Conservation (phyloP, 2,797 vertebrate species). For the Yasuhikotakia modesta region DNA sequence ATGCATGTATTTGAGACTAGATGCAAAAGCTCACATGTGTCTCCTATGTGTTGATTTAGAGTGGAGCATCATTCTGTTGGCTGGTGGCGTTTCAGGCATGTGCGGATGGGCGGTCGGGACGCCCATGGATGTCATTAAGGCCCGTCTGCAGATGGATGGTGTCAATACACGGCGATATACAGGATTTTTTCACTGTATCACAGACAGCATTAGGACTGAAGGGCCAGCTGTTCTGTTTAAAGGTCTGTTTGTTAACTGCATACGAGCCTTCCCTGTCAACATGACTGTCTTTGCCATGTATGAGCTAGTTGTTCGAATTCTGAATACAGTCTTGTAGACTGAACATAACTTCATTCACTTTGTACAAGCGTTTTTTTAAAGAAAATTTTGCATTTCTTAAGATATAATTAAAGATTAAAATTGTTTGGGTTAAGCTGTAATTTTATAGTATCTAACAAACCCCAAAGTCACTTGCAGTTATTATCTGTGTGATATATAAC, state of each 20-base stretch:
- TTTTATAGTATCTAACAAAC: no score
- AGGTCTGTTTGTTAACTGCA: slow-evolving; percentile 83
- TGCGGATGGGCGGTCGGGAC: slow-evolving; percentile 83
- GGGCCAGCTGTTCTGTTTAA: slow-evolving; percentile 82
- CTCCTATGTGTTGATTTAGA: slow-evolving; percentile 64
- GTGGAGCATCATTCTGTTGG: slow-evolving; percentile 76
- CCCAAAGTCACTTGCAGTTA: no score
- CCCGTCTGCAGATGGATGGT: slow-evolving; percentile 81
- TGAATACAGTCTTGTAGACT: not conserved
- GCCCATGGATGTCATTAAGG: slow-evolving; percentile 88
- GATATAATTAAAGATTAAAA: no score
- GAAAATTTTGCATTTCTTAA: not conserved
- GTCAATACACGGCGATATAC: slow-evolving; percentile 74
- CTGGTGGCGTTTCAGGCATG: slow-evolving; percentile 82
- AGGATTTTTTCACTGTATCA: slow-evolving; percentile 81
- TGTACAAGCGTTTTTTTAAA: not conserved
- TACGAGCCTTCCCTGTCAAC: slow-evolving; percentile 86
- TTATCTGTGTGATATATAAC: no score
- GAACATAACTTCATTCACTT: not conserved
- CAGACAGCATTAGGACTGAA: slow-evolving; percentile 77
- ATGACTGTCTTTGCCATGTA: slow-evolving; percentile 85
- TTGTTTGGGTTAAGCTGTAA: no score
- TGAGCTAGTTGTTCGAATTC: slow-evolving; percentile 76
- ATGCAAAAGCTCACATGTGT: not conserved
- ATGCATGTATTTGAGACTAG: no score